Conservation (phyloP, 2,888 invertebrate species). For the Uropetala carovei region DNA sequence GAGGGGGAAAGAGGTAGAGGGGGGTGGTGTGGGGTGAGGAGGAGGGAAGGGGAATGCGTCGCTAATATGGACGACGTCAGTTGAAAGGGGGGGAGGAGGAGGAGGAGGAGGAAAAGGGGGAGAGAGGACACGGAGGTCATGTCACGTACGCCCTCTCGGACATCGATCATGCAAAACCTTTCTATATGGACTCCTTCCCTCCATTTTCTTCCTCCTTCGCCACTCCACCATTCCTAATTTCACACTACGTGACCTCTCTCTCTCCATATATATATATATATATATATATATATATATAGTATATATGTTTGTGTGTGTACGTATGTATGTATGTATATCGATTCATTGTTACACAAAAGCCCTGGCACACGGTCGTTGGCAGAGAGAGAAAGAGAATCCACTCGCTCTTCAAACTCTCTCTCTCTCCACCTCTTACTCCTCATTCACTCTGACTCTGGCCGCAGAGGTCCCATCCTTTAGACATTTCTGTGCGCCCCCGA, state of each 20-base stretch:
- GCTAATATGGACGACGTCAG: not conserved
- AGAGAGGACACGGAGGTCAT: not conserved
- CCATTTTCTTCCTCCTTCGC: not conserved
- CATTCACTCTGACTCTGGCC: not conserved
- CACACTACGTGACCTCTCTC: conserved; percentile 39
- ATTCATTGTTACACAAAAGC: no score
- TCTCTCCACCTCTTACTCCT: not conserved
- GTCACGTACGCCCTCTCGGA: not conserved
- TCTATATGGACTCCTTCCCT: not conserved
- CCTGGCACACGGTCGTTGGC: no score
- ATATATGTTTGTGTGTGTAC: no score
- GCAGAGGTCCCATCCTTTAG: not conserved
- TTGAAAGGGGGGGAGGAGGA: not conserved
- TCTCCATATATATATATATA: no score
- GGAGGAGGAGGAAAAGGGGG: no score
- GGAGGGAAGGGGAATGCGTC: not conserved
- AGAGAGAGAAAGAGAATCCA: not conserved
- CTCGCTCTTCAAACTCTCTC: not conserved
- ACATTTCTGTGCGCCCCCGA: not conserved
- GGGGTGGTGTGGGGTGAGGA: not conserved
- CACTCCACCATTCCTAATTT: not conserved
- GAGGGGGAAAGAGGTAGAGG: not conserved
- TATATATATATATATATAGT: no score
- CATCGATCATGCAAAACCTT: conserved; percentile 31
- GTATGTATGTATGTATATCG: no score